Conservation (phyloP, 2,797 vertebrate genomes). For the Mycteria americana region DNA sequence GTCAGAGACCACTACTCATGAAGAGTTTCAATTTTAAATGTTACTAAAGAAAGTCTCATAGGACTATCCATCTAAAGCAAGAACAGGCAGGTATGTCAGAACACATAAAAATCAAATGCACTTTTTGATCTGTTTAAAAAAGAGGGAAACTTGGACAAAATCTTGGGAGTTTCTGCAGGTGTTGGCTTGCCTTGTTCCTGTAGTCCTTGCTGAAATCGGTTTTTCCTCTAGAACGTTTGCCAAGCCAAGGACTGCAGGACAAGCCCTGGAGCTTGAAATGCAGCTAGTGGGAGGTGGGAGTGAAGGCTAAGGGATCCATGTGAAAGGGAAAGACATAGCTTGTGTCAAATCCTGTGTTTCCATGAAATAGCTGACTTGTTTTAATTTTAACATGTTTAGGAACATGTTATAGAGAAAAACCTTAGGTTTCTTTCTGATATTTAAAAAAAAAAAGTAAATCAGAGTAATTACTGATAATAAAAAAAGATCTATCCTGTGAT, state of each 20-base stretch:
- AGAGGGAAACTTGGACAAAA: not conserved
- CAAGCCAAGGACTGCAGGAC: not conserved
- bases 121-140: not conserved
- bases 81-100: not conserved
- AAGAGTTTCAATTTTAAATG: not conserved
- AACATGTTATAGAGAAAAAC: not conserved
- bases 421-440: not conserved
- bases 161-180: not conserved
- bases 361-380: not conserved
- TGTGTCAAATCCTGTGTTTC: not conserved
- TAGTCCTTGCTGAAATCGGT: not conserved
- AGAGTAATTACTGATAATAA: not conserved
- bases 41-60: accelerated
- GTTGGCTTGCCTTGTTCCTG: not conserved
- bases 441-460: not conserved
- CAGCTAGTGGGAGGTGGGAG: not conserved
- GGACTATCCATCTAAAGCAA: not conserved
- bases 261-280: not conserved
- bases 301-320: not conserved
- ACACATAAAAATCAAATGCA: not conserved
- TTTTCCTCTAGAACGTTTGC: not conserved
- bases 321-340: not conserved
- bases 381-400: not conserved
- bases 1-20: not conserved
- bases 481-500: not conserved